Conservation (phyloP, 2,797 vertebrate genomes). For the Cirrhinus molitorella region DNA sequence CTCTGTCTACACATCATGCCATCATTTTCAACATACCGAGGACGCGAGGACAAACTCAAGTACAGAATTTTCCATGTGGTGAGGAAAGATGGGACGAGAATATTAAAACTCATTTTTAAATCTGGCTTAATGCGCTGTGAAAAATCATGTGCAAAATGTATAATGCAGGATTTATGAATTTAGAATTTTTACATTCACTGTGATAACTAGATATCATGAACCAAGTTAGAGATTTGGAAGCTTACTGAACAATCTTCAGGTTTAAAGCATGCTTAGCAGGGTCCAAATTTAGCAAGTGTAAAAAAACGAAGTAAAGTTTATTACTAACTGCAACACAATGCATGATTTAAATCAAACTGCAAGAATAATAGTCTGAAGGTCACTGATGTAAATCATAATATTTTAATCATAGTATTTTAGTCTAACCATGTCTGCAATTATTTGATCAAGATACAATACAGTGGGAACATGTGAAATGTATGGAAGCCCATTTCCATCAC, state of each 20-base stretch:
- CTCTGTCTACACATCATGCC: slow-evolving; percentile 16
- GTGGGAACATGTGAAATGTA: too few species aligned
- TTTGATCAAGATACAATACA: too few species aligned
- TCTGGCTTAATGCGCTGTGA: slow-evolving; percentile 5
- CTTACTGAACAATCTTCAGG: background rate
- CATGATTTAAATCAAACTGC: background rate
- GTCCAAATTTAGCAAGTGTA: background rate
- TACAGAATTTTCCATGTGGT: slow-evolving; percentile 25
- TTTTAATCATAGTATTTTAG: too few species aligned
- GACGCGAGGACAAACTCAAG: slow-evolving; percentile 14
- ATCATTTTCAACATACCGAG: background rate
- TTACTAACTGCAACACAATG: background rate
- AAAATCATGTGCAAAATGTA: background rate
- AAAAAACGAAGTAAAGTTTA: background rate
- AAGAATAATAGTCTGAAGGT: too few species aligned
- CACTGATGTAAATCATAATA: too few species aligned
- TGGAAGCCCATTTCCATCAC: too few species aligned
- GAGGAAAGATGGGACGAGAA: slow-evolving; percentile 16
- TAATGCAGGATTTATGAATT: slow-evolving; percentile 13
- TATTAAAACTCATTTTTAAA: slow-evolving; percentile 29
- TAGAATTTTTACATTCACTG: background rate
- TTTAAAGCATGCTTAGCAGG: background rate
- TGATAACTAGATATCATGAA: background rate
- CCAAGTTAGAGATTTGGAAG: background rate
- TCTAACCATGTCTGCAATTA: too few species aligned